Base-by-base conservation (phyloP, 2,888 invertebrate species). In the Lumbricus terrestris region DNA sequence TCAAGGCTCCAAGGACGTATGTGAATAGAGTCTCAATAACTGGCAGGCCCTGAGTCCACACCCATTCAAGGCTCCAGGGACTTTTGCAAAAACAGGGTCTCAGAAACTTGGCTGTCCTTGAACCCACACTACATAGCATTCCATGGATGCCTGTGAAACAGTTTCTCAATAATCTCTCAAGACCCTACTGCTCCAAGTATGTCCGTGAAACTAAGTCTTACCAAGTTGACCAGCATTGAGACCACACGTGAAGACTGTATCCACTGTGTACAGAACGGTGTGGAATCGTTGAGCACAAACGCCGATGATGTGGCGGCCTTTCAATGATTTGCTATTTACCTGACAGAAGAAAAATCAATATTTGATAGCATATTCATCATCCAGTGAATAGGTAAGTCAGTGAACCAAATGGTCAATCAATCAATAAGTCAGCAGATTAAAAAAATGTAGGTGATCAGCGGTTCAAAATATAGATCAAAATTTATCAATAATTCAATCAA, bases 181-280 rank as follows among this genome's bases (percentile, higher is more conserved):
- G 47, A 18, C 47, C 18, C 18, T 6, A 20, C 47, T 15, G 69
- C 29, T 69, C n/a, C 29, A 69, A 6, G 69, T 29, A 69, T 69
- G 69, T n/a, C n/a, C 13, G n/a, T 29, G 69, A 37, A 35, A 20
- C 35, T 35, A 8, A 6, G 34, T 15, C 37, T 37, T 90, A 94
- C 95, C 97, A 93, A 98, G 95, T 93, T 98, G 98, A 0, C 98
- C 98, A 90, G 96, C 96, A 95, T 98, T 97, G 6, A 96, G 95
- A 2, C 98, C 98, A 97, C 97, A 98, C 0, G 97, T 97, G 94
- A 96, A 97, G 0, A 97, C 95, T 0, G 96, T 96, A 42, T 96
- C 93, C 18, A 91, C 83, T 91, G 94, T 96, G 96, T 96, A 97
- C 96, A 95, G 91, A 0, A 97, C 96, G 0, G 97, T 97, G 95